phyloP scores from a whole-genome alignment of 2,797 vertebrate species.

The Acrocephalus scirpaceus region DNA sequence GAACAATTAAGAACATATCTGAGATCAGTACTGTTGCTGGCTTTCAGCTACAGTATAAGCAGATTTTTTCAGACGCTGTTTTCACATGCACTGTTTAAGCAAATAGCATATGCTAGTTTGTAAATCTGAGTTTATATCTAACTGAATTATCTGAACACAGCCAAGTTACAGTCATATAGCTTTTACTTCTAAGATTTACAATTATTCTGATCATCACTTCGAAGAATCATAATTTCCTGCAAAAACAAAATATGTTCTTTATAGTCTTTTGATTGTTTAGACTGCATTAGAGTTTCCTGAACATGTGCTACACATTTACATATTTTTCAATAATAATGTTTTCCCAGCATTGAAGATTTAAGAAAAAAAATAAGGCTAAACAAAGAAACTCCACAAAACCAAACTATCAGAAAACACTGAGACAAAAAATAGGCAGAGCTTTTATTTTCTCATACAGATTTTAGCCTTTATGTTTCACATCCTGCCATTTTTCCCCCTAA shows the following conservation, averaged over 20 bases:
- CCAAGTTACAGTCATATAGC: neutral
- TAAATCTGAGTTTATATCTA: neutral
- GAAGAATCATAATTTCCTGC: neutral
- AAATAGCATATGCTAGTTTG: neutral
- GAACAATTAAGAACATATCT: neutral
- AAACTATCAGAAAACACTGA: neutral
- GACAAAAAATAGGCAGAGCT: neutral
- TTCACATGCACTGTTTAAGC: neutral
- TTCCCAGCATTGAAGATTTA: neutral
- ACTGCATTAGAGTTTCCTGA: neutral
- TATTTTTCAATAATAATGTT: neutral
- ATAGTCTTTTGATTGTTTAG: neutral
- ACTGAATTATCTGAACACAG: neutral
- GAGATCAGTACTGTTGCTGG: neutral
- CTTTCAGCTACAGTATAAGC: neutral
- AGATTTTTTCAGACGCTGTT: conserved; percentile 30
- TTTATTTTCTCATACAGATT: neutral
- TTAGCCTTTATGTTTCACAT: neutral
- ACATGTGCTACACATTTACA: neutral
- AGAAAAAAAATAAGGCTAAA: accelerated
- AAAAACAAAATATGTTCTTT: neutral
- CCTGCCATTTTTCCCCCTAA: neutral
- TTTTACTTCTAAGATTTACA: neutral
- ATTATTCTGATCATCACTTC: neutral
- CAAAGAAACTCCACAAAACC: neutral